Evolutionary conservation across 1,140 invertebrate genomes (phyloP).

Genomic region (Metaphire vulgaris): DNA sequence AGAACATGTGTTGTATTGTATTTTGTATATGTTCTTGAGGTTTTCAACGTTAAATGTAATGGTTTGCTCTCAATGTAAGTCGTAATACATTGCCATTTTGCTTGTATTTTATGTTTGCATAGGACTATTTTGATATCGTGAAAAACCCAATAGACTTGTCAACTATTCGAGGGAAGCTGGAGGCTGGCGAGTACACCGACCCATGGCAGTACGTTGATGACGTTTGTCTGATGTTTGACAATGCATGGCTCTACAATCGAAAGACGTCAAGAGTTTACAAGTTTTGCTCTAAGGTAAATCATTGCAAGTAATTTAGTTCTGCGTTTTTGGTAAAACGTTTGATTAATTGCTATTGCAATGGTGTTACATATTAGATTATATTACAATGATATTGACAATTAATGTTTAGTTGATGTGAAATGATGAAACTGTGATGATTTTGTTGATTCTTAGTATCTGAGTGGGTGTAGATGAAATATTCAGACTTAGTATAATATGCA

Average conservation of each 20-base stretch:
- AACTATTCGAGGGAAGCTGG: slow-evolving; percentile 87
- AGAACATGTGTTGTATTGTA: too few species aligned
- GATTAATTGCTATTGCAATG: neutral
- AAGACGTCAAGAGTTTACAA: slow-evolving; percentile 96
- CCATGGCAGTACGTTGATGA: slow-evolving; percentile 99
- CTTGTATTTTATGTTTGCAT: neutral
- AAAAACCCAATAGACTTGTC: slow-evolving; percentile 96
- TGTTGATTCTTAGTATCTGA: neutral
- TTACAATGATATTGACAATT: too few species aligned
- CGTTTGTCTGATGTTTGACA: slow-evolving; percentile 99
- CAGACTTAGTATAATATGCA: neutral
- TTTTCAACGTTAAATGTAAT: neutral
- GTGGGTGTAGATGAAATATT: neutral
- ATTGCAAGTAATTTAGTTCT: neutral
- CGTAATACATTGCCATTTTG: neutral
- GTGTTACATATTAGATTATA: too few species aligned
- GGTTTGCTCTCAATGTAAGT: neutral
- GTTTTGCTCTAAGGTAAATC: slow-evolving; percentile 11
- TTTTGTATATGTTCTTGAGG: neutral
- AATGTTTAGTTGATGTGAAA: neutral
- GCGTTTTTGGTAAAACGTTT: neutral
- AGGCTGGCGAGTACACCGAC: slow-evolving; percentile 87
- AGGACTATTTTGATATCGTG: slow-evolving; percentile 95
- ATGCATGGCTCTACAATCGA: slow-evolving; percentile 99
- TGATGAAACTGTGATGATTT: neutral